Evolutionary conservation across 2,888 invertebrate genomes (phyloP).

Genomic region (Anorthoa munda): DNA sequence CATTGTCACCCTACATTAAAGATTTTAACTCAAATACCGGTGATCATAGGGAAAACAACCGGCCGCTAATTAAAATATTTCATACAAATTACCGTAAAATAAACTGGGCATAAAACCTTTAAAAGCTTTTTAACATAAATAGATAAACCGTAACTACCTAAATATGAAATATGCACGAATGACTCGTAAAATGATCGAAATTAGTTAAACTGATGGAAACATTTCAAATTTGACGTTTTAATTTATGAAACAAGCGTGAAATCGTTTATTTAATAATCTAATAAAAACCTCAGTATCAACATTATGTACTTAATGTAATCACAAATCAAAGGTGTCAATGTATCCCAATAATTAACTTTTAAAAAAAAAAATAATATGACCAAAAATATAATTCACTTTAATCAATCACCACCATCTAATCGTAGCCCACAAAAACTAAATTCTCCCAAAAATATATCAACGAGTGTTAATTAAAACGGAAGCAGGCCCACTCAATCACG

Average conservation of each 20-base stretch:
- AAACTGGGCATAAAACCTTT: constrained; percentile 22
- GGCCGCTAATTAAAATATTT: constrained; percentile 39
- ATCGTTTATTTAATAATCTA: constrained; percentile 42
- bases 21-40: neutral
- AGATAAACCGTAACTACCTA: constrained; percentile 36
- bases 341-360: neutral
- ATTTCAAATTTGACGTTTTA: constrained; percentile 30
- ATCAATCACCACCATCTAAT: constrained; percentile 53
- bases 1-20: constrained; percentile 5
- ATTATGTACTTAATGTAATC: neutral
- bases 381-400: constrained; percentile 24
- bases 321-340: constrained; percentile 4
- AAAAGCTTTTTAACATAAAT: constrained; percentile 32
- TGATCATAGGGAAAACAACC: neutral
- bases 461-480: constrained; percentile 79
- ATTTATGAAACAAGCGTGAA: constrained; percentile 50
- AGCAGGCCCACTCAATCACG: constrained; percentile 83
- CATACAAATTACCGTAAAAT: constrained; percentile 27
- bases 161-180: constrained; percentile 48
- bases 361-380: neutral
- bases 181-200: constrained; percentile 47
- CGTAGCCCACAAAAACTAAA: constrained; percentile 48
- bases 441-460: constrained; percentile 68
- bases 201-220: constrained; percentile 53
- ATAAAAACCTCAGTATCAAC: constrained; percentile 29